These are phyloP conservation scores for Melitaea athalia DNA, from an alignment of 2,888 invertebrate genomes.

Conservation along the genomic window DNA sequence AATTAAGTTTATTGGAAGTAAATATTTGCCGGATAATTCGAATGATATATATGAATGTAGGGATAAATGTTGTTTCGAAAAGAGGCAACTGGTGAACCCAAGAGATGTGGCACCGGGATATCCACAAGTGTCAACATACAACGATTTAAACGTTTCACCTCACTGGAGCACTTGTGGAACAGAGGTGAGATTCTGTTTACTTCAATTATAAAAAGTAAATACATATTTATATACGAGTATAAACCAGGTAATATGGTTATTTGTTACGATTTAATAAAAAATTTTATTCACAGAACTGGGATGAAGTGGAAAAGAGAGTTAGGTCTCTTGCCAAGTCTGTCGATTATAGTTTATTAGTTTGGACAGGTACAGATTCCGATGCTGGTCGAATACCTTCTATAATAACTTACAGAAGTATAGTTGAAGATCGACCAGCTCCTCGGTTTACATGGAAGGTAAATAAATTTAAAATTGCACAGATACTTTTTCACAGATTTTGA, in stretches of 20 bases:
- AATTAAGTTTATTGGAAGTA: constrained; percentile 11
- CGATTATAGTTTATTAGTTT: constrained; percentile 44
- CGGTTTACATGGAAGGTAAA: constrained; percentile 63
- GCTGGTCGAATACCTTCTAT: background rate
- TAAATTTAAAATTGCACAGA: background rate
- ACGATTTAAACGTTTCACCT: constrained; percentile 57
- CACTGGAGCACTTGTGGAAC: constrained; percentile 60
- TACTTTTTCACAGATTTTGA: too few relatives aligned
- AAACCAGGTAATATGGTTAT: too few relatives aligned
- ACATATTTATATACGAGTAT: too few relatives aligned
- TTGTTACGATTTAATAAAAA: background rate
- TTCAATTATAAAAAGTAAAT: background rate
- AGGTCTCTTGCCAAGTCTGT: constrained; percentile 46
- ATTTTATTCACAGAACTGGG: constrained; percentile 55
- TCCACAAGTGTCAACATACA: constrained; percentile 50
- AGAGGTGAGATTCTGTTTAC: constrained; percentile 43
- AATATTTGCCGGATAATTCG: constrained; percentile 38
- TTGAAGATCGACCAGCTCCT: constrained; percentile 45
- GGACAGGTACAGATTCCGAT: constrained; percentile 50
- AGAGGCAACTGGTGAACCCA: constrained; percentile 55
- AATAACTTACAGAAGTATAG: background rate
- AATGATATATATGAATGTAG: constrained; percentile 50
- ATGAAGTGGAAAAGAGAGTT: constrained; percentile 52
- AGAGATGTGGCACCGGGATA: constrained; percentile 56
- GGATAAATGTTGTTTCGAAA: constrained; percentile 55